A percentile compares a stretch with the other conserved stretches of the same genome.
Evolutionary conservation across 1,140 invertebrate species (phyloP).

Genomic region (Leucophenga varia): DNA sequence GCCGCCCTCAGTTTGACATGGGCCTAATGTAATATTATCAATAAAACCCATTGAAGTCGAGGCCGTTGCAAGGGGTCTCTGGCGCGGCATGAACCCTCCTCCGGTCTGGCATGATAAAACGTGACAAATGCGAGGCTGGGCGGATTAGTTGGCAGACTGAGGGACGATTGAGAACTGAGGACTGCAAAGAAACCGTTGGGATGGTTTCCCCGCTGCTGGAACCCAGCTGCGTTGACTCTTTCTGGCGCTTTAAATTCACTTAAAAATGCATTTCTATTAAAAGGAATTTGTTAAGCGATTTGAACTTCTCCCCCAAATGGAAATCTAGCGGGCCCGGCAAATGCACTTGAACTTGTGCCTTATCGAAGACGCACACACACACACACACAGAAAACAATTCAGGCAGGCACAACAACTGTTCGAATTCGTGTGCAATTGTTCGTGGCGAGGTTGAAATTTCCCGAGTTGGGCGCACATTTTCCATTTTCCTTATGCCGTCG

Average conservation of each 20-base stretch:
- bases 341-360: constrained; percentile 33
- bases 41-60: constrained; percentile 18
- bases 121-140: no score
- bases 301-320: constrained; percentile 12
- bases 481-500: constrained; percentile 1
- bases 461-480: no score
- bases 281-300: constrained; percentile 24
- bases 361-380: no score
- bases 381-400: no score
- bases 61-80: no score
- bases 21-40: constrained; percentile 20
- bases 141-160: constrained; percentile 9
- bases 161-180: constrained; percentile 10
- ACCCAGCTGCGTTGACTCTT: no score
- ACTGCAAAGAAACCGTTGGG: background rate
- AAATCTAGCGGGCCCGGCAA: constrained; percentile 4
- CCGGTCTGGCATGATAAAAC: no score
- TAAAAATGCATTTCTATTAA: constrained; percentile 27
- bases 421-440: constrained; percentile 25
- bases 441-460: constrained; percentile 16
- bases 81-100: constrained; percentile 6
- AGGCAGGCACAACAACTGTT: constrained; percentile 24
- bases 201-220: constrained; percentile 1
- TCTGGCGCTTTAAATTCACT: constrained; percentile 25
- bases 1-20: constrained; percentile 3